Evolutionary conservation across 2,113 vertebrate genomes (phyloP).

Genomic region (Neotoma lepida): DNA sequence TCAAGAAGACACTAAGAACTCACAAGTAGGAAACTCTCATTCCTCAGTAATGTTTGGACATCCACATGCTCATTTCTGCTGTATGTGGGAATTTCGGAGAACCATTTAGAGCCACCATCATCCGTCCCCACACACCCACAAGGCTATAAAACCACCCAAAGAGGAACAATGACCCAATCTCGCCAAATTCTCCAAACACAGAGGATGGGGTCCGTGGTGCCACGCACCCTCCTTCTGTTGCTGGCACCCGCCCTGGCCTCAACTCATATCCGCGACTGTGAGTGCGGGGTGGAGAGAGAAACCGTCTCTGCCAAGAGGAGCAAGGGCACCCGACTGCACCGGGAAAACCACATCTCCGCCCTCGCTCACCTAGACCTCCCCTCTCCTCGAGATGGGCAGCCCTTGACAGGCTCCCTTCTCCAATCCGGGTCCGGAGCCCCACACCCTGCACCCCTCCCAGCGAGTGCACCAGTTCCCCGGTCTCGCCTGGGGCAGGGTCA

Average conservation of each 20-base stretch:
- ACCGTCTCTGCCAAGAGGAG: background rate
- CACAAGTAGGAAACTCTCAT: background rate
- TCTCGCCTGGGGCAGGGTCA: background rate
- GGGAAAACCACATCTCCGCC: background rate
- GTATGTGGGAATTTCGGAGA: background rate
- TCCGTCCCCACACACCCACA: background rate
- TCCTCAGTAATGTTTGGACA: background rate
- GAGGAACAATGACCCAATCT: background rate
- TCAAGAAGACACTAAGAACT: background rate
- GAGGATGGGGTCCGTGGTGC: background rate
- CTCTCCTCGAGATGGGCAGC: background rate
- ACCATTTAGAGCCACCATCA: background rate
- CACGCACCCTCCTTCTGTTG: fast-evolving
- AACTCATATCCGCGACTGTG: too few relatives aligned
- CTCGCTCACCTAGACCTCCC: background rate
- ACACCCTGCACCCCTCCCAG: background rate
- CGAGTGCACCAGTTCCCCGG: background rate
- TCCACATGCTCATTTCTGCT: background rate
- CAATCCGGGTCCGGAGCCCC: background rate
- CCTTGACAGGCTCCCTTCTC: background rate
- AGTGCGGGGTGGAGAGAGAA: background rate
- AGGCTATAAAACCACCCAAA: background rate
- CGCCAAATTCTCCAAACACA: background rate
- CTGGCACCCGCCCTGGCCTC: background rate
- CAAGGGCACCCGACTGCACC: background rate